Base-by-base conservation (phyloP, 2,797 vertebrate genomes). In the Pangasius larnaudii region DNA sequence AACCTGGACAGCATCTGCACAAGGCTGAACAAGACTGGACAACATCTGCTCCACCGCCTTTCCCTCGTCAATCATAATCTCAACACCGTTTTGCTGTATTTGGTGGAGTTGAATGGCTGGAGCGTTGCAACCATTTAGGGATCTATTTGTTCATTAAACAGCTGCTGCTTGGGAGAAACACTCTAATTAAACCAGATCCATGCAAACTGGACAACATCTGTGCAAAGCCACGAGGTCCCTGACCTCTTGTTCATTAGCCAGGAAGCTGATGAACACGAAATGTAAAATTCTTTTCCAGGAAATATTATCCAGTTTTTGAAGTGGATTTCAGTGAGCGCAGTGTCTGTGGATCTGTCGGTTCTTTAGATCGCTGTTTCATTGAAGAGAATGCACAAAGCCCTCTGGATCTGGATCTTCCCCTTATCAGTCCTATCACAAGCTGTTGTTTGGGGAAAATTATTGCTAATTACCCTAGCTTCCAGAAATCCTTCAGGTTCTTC, bases 121-220 rank as follows among this genome's bases (percentile, higher is more conserved):
- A 74, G 67, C 51, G 1, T 2, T 42, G 67, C 11, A 85, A 85
- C 30, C 24, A 3, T 72, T 85, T 56, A 58, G 84, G 84, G 61
- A 84, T 84, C 69, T 84, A 86, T 78, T 81, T 83, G 39, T 65
- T 90, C 71, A 83, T 92, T 88, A 88, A 84, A 63, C 86, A 91
- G 83, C 83, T 89, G 88, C 58, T 89, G 39, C 85, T 86, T 72
- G 36, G 51, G 30, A 81, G 85, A 85, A 86, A 80, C 79, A 18
- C 14, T 71, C 61, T 83, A 79, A 90, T 91, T 91, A 89, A 89
- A 89, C 19, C 11, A 24, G 65, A 65, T 88, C 69, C 74, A 53
- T 39, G 56, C 61, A 59, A 84, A 79, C 33, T 59, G 63, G 74
- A 36, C 83, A 88, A 85, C 83, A 88, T 88, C 84, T 88, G 82